These are phyloP conservation scores for Aphrophora alni DNA, from an alignment of 2,888 invertebrate genomes.

Conservation along the genomic window DNA sequence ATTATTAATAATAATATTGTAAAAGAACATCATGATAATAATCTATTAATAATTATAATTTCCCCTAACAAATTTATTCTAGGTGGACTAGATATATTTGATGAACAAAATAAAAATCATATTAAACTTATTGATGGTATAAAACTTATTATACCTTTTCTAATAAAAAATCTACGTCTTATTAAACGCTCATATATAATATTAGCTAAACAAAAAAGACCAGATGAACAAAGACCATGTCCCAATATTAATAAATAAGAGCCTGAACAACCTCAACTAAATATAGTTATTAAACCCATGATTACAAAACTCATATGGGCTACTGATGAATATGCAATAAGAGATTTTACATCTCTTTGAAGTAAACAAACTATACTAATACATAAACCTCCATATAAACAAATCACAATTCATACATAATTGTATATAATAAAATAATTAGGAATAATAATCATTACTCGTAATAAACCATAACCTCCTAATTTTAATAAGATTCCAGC, in stretches of 20 bases:
- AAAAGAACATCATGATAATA: conserved; percentile 62
- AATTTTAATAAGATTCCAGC: conserved; percentile 75
- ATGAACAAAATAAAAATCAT: conserved; percentile 69
- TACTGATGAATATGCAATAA: conserved; percentile 71
- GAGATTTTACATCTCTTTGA: conserved; percentile 72
- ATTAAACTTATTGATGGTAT: conserved; percentile 56
- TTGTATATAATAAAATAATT: conserved; percentile 60
- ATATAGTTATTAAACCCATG: conserved; percentile 60
- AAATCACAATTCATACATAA: conserved; percentile 61
- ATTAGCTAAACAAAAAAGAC: background rate
- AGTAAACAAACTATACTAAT: conserved; percentile 71
- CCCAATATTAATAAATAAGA: background rate
- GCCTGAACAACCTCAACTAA: background rate
- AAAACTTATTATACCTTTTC: too few relatives aligned
- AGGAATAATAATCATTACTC: conserved; percentile 62
- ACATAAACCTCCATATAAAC: conserved; percentile 55
- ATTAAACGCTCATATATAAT: background rate
- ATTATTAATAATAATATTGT: conserved; percentile 64
- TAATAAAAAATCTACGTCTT: background rate
- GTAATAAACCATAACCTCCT: conserved; percentile 73
- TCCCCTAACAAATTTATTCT: conserved; percentile 72
- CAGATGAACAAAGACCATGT: background rate
- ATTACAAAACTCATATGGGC: conserved; percentile 72
- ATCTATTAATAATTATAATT: conserved; percentile 68
- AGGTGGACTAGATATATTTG: conserved; percentile 72